Base-by-base conservation (phyloP, 2,888 invertebrate genomes). In the Cryptosula pallasiana region DNA sequence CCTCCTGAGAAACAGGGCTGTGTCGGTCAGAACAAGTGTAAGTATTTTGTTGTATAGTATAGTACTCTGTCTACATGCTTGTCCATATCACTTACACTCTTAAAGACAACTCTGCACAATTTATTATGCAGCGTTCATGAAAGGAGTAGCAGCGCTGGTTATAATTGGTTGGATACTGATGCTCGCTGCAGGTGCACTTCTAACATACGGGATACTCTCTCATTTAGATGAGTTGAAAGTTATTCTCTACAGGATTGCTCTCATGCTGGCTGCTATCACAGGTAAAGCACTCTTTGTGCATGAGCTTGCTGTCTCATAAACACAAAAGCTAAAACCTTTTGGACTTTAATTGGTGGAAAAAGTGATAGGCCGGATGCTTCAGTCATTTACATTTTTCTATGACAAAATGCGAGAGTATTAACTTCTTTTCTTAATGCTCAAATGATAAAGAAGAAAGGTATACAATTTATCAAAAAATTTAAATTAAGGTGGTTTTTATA, bases 211-310 rank as follows among this genome's bases (percentile, higher is more conserved):
- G 13, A 63, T 63, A 32, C 27, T 63, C 13, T 25, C 25, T 34
- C 63, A 63, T 13, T 63, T 63, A n/a, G 63, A 63, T 63, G 63
- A 63, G 32, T 32, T 63, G 32, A 63, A 63, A n/a, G 29, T 63
- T 27, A 32, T 63, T 29, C 25, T 63, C 29, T 63, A 63, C 34
- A 63, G 34, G 27, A 32, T 63, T 2, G 20, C 63, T 27, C 9
- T 63, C 13, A 63, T 63, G 13, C 63, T 63, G 32, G 25, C 27
- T 2, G 20, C 63, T 34, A 63, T 63, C 32, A 63, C 63, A 63
- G 63, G 63, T 63, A 5, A 23, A 3, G n/a, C n/a, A n/a, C n/a
- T n/a, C n/a, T n/a, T n/a, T n/a, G n/a, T n/a, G n/a, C n/a, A n/a
- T n/a, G n/a, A n/a, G n/a, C n/a, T n/a, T n/a, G n/a, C n/a, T n/a